These are phyloP conservation scores for Thinocorus orbignyianus DNA, from an alignment of 2,113 vertebrate species.

Conservation along the genomic window DNA sequence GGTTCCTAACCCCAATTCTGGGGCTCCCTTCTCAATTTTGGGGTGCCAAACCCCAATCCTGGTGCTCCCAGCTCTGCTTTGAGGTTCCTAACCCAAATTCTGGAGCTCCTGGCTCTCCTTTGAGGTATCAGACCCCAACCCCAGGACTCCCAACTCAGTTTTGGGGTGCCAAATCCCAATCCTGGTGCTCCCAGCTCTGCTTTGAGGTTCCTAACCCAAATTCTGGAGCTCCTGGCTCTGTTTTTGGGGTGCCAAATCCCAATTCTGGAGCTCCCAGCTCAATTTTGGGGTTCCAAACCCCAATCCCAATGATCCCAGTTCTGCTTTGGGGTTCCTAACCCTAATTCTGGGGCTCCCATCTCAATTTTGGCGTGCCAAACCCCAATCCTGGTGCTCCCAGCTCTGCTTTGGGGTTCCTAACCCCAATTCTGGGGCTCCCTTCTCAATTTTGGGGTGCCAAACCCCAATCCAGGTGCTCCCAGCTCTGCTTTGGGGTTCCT, in stretches of 20 bases:
- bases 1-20: too few relatives aligned
- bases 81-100: background rate
- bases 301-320: background rate
- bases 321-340: background rate
- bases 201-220: background rate
- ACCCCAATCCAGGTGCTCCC: background rate
- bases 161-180: too few relatives aligned
- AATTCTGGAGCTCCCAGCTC: accelerated
- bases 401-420: too few relatives aligned
- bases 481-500: background rate
- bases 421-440: background rate
- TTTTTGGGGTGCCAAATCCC: constrained; percentile 40
- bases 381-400: too few relatives aligned
- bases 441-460: background rate
- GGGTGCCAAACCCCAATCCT: background rate
- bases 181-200: accelerated
- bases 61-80: background rate
- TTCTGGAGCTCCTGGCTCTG: constrained; percentile 64
- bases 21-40: too few relatives aligned
- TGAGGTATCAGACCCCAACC: too few relatives aligned
- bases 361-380: too few relatives aligned
- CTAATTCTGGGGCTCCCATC: too few relatives aligned
- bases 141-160: too few relatives aligned
- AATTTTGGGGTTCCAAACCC: background rate
- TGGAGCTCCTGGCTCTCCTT: accelerated